Evolutionary conservation across 2,113 vertebrate species (phyloP).

Genomic region (Poeciliopsis occidentalis): DNA sequence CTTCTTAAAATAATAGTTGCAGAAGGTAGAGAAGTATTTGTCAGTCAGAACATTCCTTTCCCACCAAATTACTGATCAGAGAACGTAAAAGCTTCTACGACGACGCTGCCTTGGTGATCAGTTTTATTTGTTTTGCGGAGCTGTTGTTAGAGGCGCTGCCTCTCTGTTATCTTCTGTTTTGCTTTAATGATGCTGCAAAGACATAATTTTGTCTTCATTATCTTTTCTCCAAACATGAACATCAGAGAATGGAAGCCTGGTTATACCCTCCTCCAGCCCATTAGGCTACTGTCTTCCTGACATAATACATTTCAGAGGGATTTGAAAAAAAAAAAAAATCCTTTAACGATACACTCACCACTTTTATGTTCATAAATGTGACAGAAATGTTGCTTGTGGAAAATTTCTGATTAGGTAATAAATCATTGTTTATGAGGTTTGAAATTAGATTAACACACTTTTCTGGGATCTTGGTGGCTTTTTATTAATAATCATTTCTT

Average conservation of each 20-base stretch:
- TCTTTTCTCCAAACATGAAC: neutral
- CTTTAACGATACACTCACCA: neutral
- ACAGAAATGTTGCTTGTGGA: neutral
- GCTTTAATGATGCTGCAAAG: neutral
- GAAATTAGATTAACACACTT: neutral
- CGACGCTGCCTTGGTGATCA: neutral
- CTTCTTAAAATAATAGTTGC: neutral
- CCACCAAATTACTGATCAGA: neutral
- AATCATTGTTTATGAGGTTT: no score
- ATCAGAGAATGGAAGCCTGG: neutral
- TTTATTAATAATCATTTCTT: neutral
- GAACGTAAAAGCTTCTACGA: neutral
- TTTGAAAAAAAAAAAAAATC: neutral
- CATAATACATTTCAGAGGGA: neutral
- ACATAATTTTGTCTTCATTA: neutral
- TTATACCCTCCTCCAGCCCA: neutral
- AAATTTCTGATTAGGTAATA: no score
- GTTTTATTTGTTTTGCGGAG: neutral
- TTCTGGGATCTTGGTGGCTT: neutral
- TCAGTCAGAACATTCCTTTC: neutral
- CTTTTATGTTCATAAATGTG: neutral
- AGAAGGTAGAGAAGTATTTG: no score
- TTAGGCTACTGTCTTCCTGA: neutral
- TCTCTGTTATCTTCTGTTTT: neutral
- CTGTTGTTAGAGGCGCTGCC: neutral